Evolutionary conservation across 2,797 vertebrate species (phyloP).

Genomic region (Macropus fuliginosus): DNA sequence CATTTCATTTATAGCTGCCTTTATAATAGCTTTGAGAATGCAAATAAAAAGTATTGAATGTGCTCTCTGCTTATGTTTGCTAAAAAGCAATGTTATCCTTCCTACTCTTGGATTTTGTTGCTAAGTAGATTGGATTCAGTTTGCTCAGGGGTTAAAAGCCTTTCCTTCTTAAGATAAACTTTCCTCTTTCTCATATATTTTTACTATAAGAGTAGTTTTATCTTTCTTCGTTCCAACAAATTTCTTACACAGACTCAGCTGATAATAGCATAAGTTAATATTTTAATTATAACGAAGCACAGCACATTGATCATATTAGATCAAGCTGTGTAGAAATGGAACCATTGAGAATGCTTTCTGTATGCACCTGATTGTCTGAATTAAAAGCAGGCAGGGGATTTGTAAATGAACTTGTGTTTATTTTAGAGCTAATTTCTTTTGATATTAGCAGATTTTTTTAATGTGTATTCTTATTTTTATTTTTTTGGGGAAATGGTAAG

Average conservation of each 20-base stretch:
- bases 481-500: constrained; percentile 46
- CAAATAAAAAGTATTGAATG: not conserved
- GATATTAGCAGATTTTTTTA: constrained; percentile 11
- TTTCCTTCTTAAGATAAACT: not conserved
- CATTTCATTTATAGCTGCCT: not conserved
- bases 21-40: not conserved
- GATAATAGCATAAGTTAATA: not conserved
- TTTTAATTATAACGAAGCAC: constrained; percentile 38
- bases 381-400: constrained; percentile 45
- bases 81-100: not conserved
- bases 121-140: not conserved
- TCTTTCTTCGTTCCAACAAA: not conserved
- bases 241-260: not conserved
- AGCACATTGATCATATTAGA: not conserved
- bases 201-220: not conserved
- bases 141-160: not conserved
- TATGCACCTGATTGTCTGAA: constrained; percentile 16
- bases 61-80: not conserved
- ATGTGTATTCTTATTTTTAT: constrained; percentile 17
- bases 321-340: constrained; percentile 25
- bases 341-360: constrained; percentile 21
- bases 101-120: not conserved
- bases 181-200: not conserved
- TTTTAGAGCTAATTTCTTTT: constrained; percentile 27
- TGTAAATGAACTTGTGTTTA: not conserved